Evolutionary conservation across 2,888 invertebrate genomes (phyloP).

Genomic region (Drosophila mulleri): DNA sequence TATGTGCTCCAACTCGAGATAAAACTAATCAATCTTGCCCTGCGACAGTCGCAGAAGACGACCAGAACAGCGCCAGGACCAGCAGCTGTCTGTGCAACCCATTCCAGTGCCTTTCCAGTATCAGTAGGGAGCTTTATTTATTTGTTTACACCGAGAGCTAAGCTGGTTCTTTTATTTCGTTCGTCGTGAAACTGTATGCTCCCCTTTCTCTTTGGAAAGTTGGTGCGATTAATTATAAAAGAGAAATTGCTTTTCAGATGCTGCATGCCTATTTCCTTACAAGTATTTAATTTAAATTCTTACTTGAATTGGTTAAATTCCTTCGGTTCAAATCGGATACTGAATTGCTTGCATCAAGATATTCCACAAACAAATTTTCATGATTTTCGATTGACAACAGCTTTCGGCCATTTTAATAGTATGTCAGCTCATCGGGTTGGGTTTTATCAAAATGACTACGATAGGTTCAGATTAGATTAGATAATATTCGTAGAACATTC

Average conservation of each 20-base stretch:
- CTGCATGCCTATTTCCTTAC: background rate
- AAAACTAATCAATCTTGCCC: constrained; percentile 84
- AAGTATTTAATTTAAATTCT: background rate
- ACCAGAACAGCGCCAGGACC: constrained; percentile 23
- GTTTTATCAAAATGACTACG: constrained; percentile 31
- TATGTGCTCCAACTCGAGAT: constrained; percentile 83
- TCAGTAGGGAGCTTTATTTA: constrained; percentile 50
- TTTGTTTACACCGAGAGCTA: constrained; percentile 36
- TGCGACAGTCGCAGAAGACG: constrained; percentile 65
- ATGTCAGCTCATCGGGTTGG: background rate
- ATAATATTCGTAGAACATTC: constrained; percentile 19
- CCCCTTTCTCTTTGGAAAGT: constrained; percentile 47
- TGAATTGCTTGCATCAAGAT: background rate
- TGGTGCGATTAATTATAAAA: constrained; percentile 65
- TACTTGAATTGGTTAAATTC: background rate
- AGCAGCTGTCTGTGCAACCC: constrained; percentile 4
- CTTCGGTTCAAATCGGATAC: background rate
- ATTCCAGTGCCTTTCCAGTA: constrained; percentile 9
- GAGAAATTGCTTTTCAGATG: constrained; percentile 15
- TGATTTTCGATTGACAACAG: constrained; percentile 15
- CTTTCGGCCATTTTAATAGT: constrained; percentile 7
- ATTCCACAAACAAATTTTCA: background rate
- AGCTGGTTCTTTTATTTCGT: constrained; percentile 32
- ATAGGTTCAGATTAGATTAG: constrained; percentile 13
- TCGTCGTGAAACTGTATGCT: constrained; percentile 38